Evolutionary conservation across 2,113 vertebrate genomes (phyloP), one percentile per base, ranked within the genome.

Genomic region (Columbina picui): DNA sequence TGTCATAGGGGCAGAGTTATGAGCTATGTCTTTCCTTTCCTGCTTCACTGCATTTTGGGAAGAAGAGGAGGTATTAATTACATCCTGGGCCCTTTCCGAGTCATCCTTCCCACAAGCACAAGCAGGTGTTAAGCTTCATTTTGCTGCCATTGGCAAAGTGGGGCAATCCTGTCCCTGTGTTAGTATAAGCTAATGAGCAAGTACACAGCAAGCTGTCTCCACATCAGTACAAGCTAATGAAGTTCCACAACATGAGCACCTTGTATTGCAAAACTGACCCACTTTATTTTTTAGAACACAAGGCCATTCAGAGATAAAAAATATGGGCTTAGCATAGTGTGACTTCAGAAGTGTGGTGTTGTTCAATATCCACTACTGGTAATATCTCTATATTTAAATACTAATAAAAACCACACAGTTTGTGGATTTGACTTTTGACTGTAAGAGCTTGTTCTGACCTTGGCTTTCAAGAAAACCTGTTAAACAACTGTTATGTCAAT

Each of bases 401-500:
- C 53, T 53, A 85, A 84, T 65, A 90, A 65, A 82, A 71, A 1
- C 0, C 60, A 45, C 21, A 30, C n/a, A 71, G 41, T 29, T 41
- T 67, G 25, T 55, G 59, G 38, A 50, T 90, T 59, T 50, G 47
- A 81, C 63, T 79, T 86, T 52, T 78, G 69, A 82, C 0, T 2
- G 7, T 12, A 90, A 56, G 17, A 71, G 67, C 81, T 70, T 47
- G 9, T 74, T 68, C 74, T 84, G 70, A 81, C 56, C 23, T 75
- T 60, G 80, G 41, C 38, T 81, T 92, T 86, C 68, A 75, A 80
- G 68, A 84, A 93, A 94, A 93, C 91, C 68, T 86, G 89, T 59
- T 81, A 12, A 89, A 84, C 83, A 74, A 52, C 76, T 61, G 26
- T 38, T 55, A 50, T 2, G 47, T 59, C 71, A 88, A 29, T 59